These are phyloP conservation scores for Ageneiosus marmoratus DNA, from an alignment of 2,113 vertebrate species.

Conservation along the genomic window DNA sequence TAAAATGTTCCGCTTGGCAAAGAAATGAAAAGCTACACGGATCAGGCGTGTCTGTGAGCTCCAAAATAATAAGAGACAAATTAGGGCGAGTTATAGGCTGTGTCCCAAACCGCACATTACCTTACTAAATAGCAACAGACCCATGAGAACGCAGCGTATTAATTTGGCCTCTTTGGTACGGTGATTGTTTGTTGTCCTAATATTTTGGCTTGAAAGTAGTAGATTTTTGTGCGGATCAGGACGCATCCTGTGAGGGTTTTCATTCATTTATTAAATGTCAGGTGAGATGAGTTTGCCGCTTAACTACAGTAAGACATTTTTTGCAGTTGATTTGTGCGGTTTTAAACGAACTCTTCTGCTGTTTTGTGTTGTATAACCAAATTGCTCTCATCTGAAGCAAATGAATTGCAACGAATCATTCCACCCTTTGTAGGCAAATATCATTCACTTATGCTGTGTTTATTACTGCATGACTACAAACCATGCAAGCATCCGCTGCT, in stretches of 20 bases:
- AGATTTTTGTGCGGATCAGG: not conserved
- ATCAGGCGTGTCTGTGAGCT: slow-evolving; percentile 52
- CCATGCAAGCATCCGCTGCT: slow-evolving; percentile 45
- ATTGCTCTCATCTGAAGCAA: slow-evolving; percentile 16
- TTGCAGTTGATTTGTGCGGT: not conserved
- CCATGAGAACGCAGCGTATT: too few relatives aligned
- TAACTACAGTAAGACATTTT: not conserved
- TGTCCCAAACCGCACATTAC: slow-evolving; percentile 31
- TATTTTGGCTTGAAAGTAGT: not conserved
- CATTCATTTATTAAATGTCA: not conserved
- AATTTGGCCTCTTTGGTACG: too few relatives aligned
- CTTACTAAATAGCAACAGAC: not conserved
- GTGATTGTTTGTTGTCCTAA: not conserved
- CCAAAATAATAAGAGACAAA: slow-evolving; percentile 48
- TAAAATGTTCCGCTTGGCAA: slow-evolving; percentile 55
- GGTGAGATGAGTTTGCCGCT: not conserved
- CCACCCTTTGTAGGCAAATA: slow-evolving; percentile 65
- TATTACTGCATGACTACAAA: slow-evolving; percentile 63
- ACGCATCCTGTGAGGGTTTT: not conserved
- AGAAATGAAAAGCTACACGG: slow-evolving; percentile 54
- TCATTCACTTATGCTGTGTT: slow-evolving; percentile 54
- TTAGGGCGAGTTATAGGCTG: slow-evolving; percentile 25
- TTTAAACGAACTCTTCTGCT: slow-evolving; percentile 7
- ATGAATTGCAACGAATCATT: slow-evolving; percentile 66
- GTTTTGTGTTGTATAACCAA: not conserved